Evolutionary conservation across 1,140 invertebrate species (phyloP), one percentile per base, ranked within the genome.

Genomic region (Drosophila burlai): DNA sequence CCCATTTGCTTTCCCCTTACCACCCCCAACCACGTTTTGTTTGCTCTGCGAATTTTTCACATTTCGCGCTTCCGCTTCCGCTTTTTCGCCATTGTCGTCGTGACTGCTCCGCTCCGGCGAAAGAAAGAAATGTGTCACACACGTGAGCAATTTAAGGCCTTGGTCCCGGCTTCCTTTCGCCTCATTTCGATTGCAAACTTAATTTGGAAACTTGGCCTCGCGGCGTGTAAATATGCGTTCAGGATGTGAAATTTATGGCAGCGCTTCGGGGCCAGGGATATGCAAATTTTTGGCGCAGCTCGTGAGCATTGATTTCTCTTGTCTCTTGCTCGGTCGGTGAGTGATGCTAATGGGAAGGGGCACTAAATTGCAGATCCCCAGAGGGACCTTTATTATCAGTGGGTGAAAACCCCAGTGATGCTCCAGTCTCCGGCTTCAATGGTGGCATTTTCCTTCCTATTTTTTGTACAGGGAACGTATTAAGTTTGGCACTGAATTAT

Each of bases 71-170:
- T 89, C 78, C 81, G 85, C 43, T 89, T 89, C 84, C 85, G 77
- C 43, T 55, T 79, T 42, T 38, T 49, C 61, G 69, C 63, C 78
- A 78, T 75, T 81, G 66, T 85, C 75, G 60, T 50, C 75, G 60
- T 73, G 68, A 58, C 66, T 59, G 43, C 46, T 60, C 40, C 40
- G 46, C 47, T 57, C 21, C 21, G 54, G 34, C 52, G 2, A 40
- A 24, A 47, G 24, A 76, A 76, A 76, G 47, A 91, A 91, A 81
- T 91, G 78, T 91, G 87, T 91, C 87, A 87, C 83, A 91, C 86
- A 91, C 87, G 87, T 91, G 87, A 91, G 68, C 89, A 83, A 87
- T 91, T 91, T 91, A 87, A 83, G 76, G 84, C 62, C 64, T 24
- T 65, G 47, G 62, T 61, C 26, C 62, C 40, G 49, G 64, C 65